Percentiles rank a stretch among this genome's conserved stretches.
Conservation (phyloP, 2,797 vertebrate genomes). For the Alectoris magna region DNA sequence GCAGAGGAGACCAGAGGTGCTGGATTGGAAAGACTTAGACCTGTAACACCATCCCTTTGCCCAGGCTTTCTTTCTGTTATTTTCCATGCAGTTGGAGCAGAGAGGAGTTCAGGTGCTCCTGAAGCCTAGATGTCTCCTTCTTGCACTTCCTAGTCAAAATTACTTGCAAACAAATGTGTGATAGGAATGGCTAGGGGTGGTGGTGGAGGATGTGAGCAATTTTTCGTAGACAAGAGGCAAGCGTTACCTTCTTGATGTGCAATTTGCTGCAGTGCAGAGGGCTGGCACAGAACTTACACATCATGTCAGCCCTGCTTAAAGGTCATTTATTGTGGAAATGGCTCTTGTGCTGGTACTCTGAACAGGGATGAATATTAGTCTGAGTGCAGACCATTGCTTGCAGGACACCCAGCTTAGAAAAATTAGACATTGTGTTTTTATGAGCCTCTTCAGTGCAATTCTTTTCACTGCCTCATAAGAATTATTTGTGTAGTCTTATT, state of each 20-base stretch:
- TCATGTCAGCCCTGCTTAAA: background rate
- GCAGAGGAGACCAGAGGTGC: background rate
- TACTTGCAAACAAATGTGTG: background rate
- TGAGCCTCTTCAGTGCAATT: background rate
- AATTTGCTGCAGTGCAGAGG: conserved; percentile 11
- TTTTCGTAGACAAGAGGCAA: background rate
- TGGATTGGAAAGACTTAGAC: background rate
- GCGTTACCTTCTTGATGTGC: background rate
- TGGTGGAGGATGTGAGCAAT: background rate
- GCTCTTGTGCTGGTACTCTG: background rate
- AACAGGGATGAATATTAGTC: background rate
- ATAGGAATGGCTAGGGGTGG: background rate
- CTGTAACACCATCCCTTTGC: background rate
- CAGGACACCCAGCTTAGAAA: background rate
- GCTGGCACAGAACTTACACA: background rate
- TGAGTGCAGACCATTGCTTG: background rate
- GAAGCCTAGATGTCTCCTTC: background rate
- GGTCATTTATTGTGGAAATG: conserved; percentile 39
- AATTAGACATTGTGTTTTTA: background rate
- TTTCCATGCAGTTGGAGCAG: background rate
- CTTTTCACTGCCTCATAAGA: conserved; percentile 9
- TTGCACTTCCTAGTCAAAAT: background rate
- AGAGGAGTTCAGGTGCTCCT: background rate
- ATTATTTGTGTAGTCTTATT: conserved; percentile 9
- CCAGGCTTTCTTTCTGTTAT: background rate